These are phyloP conservation scores for Cydia pomonella DNA, from an alignment of 1,140 invertebrate species.

Conservation along the genomic window DNA sequence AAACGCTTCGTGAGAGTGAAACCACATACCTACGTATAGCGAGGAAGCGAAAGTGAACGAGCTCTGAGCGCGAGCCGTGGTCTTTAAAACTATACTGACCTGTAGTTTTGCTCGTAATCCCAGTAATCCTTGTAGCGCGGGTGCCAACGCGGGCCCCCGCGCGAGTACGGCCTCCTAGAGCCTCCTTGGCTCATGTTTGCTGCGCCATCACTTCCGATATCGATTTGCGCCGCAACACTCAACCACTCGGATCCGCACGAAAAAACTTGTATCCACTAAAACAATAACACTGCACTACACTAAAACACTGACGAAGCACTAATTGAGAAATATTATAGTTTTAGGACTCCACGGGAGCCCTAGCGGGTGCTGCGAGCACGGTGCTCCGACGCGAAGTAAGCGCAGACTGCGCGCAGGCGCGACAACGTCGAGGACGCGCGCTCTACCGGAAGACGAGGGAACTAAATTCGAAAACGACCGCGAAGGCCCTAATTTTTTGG, in stretches of 20 bases:
- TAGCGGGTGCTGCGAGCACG: constrained; percentile 62
- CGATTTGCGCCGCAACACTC: constrained; percentile 56
- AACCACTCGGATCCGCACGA: constrained; percentile 36
- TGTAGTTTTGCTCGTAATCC: constrained; percentile 76
- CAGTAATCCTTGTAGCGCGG: constrained; percentile 76
- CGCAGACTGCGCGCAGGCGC: constrained; percentile 62
- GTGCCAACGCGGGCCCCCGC: constrained; percentile 75
- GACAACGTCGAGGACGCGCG: constrained; percentile 53
- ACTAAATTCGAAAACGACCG: constrained; percentile 64
- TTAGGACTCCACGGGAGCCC: constrained; percentile 53
- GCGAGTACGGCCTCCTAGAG: constrained; percentile 71
- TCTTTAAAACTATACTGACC: constrained; percentile 45
- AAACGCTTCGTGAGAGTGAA: constrained; percentile 16
- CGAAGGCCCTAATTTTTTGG: constrained; percentile 45
- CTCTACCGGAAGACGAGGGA: constrained; percentile 48
- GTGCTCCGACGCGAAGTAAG: constrained; percentile 65
- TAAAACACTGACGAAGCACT: constrained; percentile 55
- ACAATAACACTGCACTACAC: constrained; percentile 51
- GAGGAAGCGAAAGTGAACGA: constrained; percentile 20
- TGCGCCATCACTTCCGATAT: constrained; percentile 66
- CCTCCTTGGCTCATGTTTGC: constrained; percentile 72
- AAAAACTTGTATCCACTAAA: constrained; percentile 49
- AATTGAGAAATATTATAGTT: constrained; percentile 42
- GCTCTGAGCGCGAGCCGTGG: background rate
- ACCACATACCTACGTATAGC: constrained; percentile 27